Percentiles rank a stretch among this genome's conserved stretches.
These are phyloP conservation scores for Leptinotarsa juncta DNA, from an alignment of 2,888 invertebrate species.

Conservation along the genomic window DNA sequence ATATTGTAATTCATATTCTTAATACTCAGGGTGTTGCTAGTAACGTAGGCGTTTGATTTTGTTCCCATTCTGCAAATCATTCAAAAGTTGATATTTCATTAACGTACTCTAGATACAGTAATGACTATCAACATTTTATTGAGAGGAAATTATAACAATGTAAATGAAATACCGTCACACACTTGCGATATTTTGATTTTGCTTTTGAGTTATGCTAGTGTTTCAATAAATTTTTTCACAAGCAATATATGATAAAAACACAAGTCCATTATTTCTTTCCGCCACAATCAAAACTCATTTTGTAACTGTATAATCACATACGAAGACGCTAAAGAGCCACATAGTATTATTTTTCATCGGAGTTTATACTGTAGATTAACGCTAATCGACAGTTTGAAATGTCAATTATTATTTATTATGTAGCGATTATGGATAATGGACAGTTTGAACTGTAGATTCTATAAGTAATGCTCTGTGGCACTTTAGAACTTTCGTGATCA, in stretches of 20 bases:
- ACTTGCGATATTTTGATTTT: slow-evolving; percentile 50
- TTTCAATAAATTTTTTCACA: background rate
- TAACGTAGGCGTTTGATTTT: slow-evolving; percentile 19
- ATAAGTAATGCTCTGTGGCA: too few relatives aligned
- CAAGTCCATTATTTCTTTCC: background rate
- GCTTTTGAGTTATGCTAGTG: slow-evolving; percentile 21
- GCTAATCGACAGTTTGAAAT: too few relatives aligned
- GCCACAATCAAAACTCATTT: too few relatives aligned
- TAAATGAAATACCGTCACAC: slow-evolving; percentile 53
- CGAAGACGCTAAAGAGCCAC: too few relatives aligned
- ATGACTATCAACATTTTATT: slow-evolving; percentile 35
- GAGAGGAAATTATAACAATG: slow-evolving; percentile 32
- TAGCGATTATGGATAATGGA: too few relatives aligned
- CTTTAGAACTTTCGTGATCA: too few relatives aligned
- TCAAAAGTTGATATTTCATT: slow-evolving; percentile 1
- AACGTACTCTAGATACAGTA: slow-evolving; percentile 41
- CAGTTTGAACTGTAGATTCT: too few relatives aligned
- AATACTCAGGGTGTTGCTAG: slow-evolving; percentile 40
- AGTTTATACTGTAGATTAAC: too few relatives aligned
- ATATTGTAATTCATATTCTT: slow-evolving; percentile 14
- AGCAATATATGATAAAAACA: too few relatives aligned
- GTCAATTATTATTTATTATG: too few relatives aligned
- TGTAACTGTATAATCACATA: too few relatives aligned
- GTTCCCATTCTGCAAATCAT: slow-evolving; percentile 20
- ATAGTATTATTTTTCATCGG: too few relatives aligned